Conservation (phyloP, 2,113 vertebrate genomes). For the Etheostoma cragini region DNA sequence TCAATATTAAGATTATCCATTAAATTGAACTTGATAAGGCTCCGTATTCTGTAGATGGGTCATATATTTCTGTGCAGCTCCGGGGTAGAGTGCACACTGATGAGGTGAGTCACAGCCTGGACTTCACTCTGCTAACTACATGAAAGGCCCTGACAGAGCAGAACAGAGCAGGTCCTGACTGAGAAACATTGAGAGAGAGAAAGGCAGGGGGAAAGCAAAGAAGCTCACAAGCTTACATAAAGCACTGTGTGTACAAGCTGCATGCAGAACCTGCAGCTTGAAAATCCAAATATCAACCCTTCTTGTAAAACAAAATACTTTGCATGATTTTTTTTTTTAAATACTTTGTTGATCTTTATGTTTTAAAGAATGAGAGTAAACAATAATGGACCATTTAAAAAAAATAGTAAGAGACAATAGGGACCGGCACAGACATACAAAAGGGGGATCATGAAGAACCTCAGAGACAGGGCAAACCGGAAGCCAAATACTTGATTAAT, state of each 20-base stretch:
- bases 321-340: background rate
- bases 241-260: conserved; percentile 7
- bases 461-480: background rate
- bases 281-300: conserved; percentile 11
- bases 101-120: conserved; percentile 61
- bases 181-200: conserved; percentile 17
- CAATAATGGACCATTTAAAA: background rate
- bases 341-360: background rate
- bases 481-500: conserved; percentile 29
- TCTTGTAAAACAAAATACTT: background rate
- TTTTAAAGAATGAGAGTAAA: background rate
- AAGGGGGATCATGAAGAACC: background rate
- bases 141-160: conserved; percentile 58
- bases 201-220: background rate
- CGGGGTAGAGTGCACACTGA: conserved; percentile 50
- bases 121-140: conserved; percentile 56
- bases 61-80: conserved; percentile 50
- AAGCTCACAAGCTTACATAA: conserved; percentile 26
- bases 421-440: background rate
- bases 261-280: background rate
- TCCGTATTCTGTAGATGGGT: conserved; percentile 53
- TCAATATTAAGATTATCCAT: conserved; percentile 63
- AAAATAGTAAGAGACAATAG: conserved; percentile 9
- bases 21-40: conserved; percentile 62
- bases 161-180: conserved; percentile 39